These are phyloP conservation scores for Triplophysa siluroides DNA, from an alignment of 2,113 vertebrate species.

Conservation along the genomic window DNA sequence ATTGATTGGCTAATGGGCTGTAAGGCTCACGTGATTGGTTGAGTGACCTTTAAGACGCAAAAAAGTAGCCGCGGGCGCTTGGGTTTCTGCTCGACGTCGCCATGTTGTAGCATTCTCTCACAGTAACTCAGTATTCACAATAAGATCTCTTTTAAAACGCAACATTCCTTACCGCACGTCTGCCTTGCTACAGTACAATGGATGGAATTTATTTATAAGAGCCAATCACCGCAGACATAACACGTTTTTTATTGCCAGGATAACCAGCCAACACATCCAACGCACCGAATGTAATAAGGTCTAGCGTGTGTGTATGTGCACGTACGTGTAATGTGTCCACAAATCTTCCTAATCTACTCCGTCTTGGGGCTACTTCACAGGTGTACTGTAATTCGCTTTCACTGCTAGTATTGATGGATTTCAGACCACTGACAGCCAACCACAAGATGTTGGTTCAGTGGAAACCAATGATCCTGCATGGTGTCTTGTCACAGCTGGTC, in stretches of 20 bases:
- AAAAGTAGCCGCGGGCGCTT: background rate
- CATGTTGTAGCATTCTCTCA: constrained; percentile 5
- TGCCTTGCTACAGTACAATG: constrained; percentile 23
- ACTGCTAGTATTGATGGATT: background rate
- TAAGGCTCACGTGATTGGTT: constrained; percentile 24
- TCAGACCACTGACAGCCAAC: background rate
- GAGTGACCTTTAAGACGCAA: background rate
- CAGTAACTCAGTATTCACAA: background rate
- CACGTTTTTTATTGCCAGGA: constrained; percentile 18
- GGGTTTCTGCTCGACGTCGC: constrained; percentile 25
- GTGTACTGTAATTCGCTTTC: background rate
- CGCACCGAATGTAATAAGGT: constrained; percentile 26
- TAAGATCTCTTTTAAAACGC: too few species aligned
- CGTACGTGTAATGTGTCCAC: constrained; percentile 3
- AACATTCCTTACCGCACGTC: background rate
- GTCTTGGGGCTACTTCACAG: constrained; percentile 9
- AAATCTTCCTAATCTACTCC: constrained; percentile 29
- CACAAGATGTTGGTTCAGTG: background rate
- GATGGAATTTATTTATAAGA: constrained; percentile 8
- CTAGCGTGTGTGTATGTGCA: constrained; percentile 12
- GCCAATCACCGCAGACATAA: constrained; percentile 34
- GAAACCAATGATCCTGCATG: background rate
- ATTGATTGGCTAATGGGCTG: constrained; percentile 36
- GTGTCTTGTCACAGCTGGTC: background rate
- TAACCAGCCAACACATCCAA: constrained; percentile 41